Evolutionary conservation across 2,888 invertebrate genomes (phyloP), one percentile per base, ranked within the genome.

Genomic region (Mongoloraphidia duomilia): DNA sequence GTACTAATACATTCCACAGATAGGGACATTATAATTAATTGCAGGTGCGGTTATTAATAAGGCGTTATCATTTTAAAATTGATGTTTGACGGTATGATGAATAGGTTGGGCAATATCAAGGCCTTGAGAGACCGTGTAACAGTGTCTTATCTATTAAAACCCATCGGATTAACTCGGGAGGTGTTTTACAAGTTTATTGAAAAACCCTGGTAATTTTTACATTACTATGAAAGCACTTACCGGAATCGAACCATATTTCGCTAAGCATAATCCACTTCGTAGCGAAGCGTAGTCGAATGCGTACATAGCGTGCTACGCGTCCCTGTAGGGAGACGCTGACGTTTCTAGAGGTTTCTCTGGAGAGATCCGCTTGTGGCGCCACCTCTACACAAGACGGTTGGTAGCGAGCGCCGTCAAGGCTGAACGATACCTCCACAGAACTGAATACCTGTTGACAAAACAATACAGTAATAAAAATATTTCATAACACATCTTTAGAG

Each of bases 201-300:
- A 10, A 45, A 3, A 26, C 2, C 26, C 9, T 40, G 5, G 6
- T 26, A 26, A 41, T 17, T 14, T 26, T 44, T 51, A 39, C 34
- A 47, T 40, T 43, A 49, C 9, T 12, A 12, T 41, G 40, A 11
- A 45, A 46, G 38, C 46, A 67, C 76, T 76, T 67, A 84, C 85
- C 74, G 51, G 90, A 86, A 58, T 82, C 80, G 63, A 93, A 92
- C 38, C 82, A 78, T 57, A 93, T 75, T 70, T 94, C 93, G 67
- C 91, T 91, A 61, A 94, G 77, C 55, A 93, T 75, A 53, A 93
- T 81, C 92, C 92, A 93, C 62, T 83, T 80, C 56, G 84, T 77
- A 53, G 82, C 81, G 63, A 89, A 90, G 59, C 75, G 77, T 12
- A 92, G 73, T 59, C 82, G 76, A 58, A 85, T 61, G 72, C 80